Evolutionary conservation across 2,888 invertebrate species (phyloP).

Genomic region (Corbicula japonica): DNA sequence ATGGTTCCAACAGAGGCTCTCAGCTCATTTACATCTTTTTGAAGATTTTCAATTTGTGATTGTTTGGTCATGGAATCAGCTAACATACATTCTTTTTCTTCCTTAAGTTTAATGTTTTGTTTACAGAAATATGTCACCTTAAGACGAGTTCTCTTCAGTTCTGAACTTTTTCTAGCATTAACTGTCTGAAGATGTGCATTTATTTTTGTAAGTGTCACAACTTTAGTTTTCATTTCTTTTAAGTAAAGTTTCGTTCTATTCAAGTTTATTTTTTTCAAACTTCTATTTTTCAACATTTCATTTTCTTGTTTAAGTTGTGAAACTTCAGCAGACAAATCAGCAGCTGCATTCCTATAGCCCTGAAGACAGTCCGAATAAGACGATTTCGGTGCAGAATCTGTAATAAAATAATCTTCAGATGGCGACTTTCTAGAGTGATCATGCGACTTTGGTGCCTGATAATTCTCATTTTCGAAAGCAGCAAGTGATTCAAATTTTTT

Average conservation of each 20-base stretch:
- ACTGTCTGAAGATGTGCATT: constrained; percentile 26
- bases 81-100: not conserved
- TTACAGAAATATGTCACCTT: constrained; percentile 14
- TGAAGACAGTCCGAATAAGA: constrained; percentile 1
- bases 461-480: constrained; percentile 15
- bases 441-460: not conserved
- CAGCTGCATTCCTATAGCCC: constrained; percentile 12
- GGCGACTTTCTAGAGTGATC: constrained; percentile 5
- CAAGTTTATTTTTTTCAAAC: constrained; percentile 2
- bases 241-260: constrained; percentile 2
- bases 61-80: constrained; percentile 3
- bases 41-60: constrained; percentile 24
- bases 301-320: constrained; percentile 23
- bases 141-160: constrained; percentile 32
- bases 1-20: constrained; percentile 7
- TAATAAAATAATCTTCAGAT: not conserved
- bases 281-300: constrained; percentile 11
- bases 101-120: constrained; percentile 7
- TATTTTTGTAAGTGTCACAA: not conserved
- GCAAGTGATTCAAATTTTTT: constrained; percentile 11
- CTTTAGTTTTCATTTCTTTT: constrained; percentile 14
- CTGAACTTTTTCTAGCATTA: constrained; percentile 28
- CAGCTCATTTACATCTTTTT: constrained; percentile 24
- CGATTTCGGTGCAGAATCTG: constrained; percentile 22
- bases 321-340: constrained; percentile 26